Evolutionary conservation across 1,140 invertebrate genomes (phyloP).

Genomic region (Apis laboriosa): DNA sequence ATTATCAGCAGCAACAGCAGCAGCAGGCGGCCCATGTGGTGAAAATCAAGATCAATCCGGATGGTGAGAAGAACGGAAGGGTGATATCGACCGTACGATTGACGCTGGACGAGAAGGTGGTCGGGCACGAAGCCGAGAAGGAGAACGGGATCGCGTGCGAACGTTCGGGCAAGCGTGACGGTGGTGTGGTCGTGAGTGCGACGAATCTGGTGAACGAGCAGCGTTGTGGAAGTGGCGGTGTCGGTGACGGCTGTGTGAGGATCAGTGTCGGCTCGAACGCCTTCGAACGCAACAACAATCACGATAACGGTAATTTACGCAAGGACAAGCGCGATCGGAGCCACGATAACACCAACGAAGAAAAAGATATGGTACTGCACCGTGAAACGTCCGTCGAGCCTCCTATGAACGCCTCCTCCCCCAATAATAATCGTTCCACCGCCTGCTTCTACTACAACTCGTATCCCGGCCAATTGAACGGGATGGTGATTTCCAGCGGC

Average conservation of each 20-base stretch:
- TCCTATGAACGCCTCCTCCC: conserved; percentile 50
- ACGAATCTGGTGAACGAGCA: conserved; percentile 66
- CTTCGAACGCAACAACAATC: conserved; percentile 64
- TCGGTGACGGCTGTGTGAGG: conserved; percentile 76
- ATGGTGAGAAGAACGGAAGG: conserved; percentile 76
- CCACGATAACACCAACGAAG: conserved; percentile 12
- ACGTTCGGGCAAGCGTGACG: conserved; percentile 61
- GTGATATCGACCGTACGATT: conserved; percentile 75
- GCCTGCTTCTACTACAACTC: conserved; percentile 83
- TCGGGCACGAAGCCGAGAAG: conserved; percentile 74
- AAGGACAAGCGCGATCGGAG: conserved; percentile 34
- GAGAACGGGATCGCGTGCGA: conserved; percentile 74
- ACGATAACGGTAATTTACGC: conserved; percentile 22
- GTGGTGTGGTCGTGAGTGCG: conserved; percentile 72
- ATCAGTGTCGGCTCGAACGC: conserved; percentile 78
- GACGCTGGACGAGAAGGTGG: conserved; percentile 69
- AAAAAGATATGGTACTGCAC: conserved; percentile 70
- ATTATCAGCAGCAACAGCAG: conserved; percentile 63
- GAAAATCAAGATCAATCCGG: conserved; percentile 86
- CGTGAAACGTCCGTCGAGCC: conserved; percentile 54
- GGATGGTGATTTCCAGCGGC: conserved; percentile 85
- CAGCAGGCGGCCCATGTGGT: conserved; percentile 82
- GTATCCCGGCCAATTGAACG: conserved; percentile 78
- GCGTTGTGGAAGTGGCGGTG: conserved; percentile 60
- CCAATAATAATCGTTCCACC: conserved; percentile 58